Evolutionary conservation across 2,888 invertebrate genomes (phyloP).

Genomic region (Lamellibrachia columna): DNA sequence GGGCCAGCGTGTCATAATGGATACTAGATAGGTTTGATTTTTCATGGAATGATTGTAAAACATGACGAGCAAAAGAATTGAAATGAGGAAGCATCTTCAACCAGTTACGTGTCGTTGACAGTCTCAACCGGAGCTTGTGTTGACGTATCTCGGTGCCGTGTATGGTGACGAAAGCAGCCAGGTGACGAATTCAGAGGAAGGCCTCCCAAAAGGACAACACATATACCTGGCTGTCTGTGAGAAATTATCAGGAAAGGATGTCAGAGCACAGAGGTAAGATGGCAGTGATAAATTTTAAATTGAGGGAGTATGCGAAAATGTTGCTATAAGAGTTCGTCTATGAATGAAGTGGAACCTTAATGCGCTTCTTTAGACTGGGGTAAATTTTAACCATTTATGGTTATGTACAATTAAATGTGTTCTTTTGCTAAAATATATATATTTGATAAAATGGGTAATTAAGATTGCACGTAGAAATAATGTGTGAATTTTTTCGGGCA

Average conservation of each 20-base stretch:
- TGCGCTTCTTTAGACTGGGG: neutral
- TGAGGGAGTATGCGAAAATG: too few species aligned
- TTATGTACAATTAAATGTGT: too few species aligned
- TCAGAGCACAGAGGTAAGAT: slow-evolving; percentile 57
- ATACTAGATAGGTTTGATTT: too few species aligned
- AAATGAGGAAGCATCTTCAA: too few species aligned
- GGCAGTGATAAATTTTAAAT: neutral
- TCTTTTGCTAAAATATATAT: too few species aligned
- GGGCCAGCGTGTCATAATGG: too few species aligned
- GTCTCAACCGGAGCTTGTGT: slow-evolving; percentile 54
- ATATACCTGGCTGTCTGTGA: slow-evolving; percentile 56
- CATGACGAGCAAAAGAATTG: neutral
- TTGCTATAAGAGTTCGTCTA: too few species aligned
- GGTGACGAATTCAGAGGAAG: slow-evolving; percentile 43
- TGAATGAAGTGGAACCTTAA: neutral
- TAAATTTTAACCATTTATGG: too few species aligned
- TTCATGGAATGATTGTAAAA: neutral
- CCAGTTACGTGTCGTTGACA: slow-evolving; percentile 32
- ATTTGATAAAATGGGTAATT: too few species aligned
- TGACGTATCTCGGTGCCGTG: slow-evolving; percentile 60
- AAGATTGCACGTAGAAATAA: too few species aligned
- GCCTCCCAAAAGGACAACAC: slow-evolving; percentile 48
- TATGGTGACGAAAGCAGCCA: slow-evolving; percentile 49
- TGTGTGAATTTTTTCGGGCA: too few species aligned
- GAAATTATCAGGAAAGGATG: slow-evolving; percentile 53